Percentiles rank a stretch among this genome's conserved stretches.
Conservation (phyloP, 2,797 vertebrate genomes). For the Acridotheres tristis region DNA sequence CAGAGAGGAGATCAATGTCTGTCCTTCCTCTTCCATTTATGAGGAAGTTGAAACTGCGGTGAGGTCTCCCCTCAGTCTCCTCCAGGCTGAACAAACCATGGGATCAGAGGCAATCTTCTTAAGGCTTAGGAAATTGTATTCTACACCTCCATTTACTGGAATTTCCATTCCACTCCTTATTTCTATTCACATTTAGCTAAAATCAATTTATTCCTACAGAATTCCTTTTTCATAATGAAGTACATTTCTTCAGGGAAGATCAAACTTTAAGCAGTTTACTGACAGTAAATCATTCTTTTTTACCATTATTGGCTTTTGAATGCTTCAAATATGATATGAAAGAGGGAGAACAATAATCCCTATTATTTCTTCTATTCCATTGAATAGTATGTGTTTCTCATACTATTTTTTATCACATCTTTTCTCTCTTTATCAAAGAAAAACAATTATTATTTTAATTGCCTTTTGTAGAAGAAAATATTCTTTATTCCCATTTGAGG, state of each 20-base stretch:
- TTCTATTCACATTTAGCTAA: background rate
- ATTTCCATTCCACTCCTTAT: background rate
- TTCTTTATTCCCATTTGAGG: background rate
- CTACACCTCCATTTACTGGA: background rate
- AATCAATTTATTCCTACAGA: background rate
- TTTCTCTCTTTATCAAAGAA: background rate
- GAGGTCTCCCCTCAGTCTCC: no score
- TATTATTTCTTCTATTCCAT: background rate
- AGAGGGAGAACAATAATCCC: rapidly evolving
- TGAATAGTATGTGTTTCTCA: background rate
- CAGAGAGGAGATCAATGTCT: background rate
- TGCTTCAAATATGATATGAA: background rate
- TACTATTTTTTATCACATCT: background rate
- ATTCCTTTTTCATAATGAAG: background rate
- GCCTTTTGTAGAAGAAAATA: background rate
- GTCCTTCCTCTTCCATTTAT: background rate
- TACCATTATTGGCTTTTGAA: background rate
- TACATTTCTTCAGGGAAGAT: background rate
- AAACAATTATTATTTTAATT: background rate
- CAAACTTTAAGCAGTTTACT: background rate
- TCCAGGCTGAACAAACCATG: background rate
- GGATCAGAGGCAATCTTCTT: background rate
- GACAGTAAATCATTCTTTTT: background rate
- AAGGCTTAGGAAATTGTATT: background rate
- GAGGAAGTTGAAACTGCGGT: background rate